These are phyloP conservation scores for Brienomyrus longianalis DNA, from an alignment of 2,113 vertebrate genomes.

Conservation along the genomic window DNA sequence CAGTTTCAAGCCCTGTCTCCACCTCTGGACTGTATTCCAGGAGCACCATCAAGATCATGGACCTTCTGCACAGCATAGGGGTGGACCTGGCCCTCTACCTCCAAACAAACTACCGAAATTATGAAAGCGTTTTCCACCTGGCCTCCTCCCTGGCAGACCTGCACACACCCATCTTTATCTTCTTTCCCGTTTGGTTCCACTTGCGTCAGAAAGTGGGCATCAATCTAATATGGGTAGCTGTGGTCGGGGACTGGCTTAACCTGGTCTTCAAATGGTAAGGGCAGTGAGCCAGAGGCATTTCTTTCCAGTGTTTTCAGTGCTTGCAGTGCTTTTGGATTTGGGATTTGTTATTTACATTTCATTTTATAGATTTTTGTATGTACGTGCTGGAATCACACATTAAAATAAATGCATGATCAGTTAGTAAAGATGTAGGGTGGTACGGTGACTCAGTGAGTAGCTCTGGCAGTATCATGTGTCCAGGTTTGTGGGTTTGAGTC, in stretches of 20 bases:
- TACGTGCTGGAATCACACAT: background rate
- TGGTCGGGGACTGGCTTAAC: conserved; percentile 93
- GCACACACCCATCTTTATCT: conserved; percentile 78
- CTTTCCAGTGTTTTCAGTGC: background rate
- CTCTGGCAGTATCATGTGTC: background rate
- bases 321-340: background rate
- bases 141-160: conserved; percentile 82
- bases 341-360: background rate
- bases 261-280: conserved; percentile 92
- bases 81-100: conserved; percentile 66
- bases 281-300: background rate
- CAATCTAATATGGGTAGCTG: conserved; percentile 88
- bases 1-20: background rate
- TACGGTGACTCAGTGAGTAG: background rate
- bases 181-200: conserved; percentile 93
- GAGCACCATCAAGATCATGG: conserved; percentile 58
- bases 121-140: conserved; percentile 74
- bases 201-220: conserved; percentile 66
- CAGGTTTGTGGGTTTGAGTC: background rate
- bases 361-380: background rate
- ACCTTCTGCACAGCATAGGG: conserved; percentile 74
- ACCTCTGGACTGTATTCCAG: background rate
- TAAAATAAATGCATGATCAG: background rate
- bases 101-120: conserved; percentile 66
- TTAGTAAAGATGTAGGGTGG: background rate